These are phyloP conservation scores for Struthidea cinerea DNA, from an alignment of 2,113 vertebrate species.

Conservation along the genomic window DNA sequence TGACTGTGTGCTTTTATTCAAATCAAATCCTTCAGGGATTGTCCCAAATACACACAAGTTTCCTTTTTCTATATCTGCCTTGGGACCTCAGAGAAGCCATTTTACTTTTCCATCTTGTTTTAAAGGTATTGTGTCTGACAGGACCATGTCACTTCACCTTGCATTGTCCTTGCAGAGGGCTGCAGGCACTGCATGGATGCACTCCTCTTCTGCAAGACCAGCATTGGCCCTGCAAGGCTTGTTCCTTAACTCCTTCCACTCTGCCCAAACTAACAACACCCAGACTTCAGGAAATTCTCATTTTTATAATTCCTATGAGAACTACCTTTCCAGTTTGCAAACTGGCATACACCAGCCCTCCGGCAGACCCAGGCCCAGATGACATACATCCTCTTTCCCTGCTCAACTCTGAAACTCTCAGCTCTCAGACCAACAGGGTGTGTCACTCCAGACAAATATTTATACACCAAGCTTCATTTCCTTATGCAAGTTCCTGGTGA, in stretches of 20 bases:
- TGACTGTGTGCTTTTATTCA: slow-evolving; percentile 7
- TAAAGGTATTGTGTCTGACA: neutral
- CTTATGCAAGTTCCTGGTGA: neutral
- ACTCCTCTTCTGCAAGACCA: neutral
- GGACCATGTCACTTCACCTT: neutral
- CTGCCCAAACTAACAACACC: neutral
- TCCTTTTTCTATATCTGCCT: neutral
- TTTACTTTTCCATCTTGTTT: neutral
- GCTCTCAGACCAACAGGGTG: neutral
- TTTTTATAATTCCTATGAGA: neutral
- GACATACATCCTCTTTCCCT: neutral
- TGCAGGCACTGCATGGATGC: neutral
- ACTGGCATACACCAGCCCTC: neutral
- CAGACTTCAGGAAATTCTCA: neutral
- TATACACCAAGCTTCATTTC: neutral
- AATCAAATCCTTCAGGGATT: slow-evolving; percentile 9
- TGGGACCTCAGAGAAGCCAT: neutral
- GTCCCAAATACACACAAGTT: neutral
- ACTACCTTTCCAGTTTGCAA: neutral
- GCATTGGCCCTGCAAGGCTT: neutral
- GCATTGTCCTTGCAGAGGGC: neutral
- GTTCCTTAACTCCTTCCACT: neutral
- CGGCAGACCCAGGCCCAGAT: neutral
- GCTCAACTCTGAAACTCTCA: neutral
- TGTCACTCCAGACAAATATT: slow-evolving; percentile 44